These are phyloP conservation scores for Conopomorpha cramerella DNA, from an alignment of 1,140 invertebrate genomes.

Conservation along the genomic window DNA sequence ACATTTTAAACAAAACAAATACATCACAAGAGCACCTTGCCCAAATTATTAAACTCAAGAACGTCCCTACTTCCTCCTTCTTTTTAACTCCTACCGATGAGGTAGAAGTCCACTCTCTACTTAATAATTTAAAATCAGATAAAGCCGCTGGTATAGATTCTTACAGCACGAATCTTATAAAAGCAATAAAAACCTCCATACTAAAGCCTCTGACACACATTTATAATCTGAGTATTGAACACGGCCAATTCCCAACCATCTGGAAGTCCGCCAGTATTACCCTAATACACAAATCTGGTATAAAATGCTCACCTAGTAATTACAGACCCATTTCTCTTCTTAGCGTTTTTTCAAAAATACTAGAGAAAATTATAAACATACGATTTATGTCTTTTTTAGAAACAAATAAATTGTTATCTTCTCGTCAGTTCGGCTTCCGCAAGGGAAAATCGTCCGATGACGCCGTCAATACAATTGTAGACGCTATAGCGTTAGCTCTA, in stretches of 20 bases:
- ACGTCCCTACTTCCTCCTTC: not conserved
- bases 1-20: not conserved
- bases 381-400: too few species aligned
- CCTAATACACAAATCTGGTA: conserved; percentile 1
- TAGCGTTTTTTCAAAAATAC: too few species aligned
- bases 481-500: too few species aligned
- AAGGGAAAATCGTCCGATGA: too few species aligned
- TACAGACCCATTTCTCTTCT: too few species aligned
- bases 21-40: not conserved
- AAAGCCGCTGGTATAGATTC: not conserved
- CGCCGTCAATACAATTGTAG: too few species aligned
- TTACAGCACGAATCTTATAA: not conserved
- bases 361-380: too few species aligned
- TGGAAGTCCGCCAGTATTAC: not conserved
- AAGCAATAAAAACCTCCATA: not conserved
- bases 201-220: not conserved
- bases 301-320: too few species aligned
- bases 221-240: not conserved
- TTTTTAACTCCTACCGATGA: not conserved
- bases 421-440: too few species aligned
- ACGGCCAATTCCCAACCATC: not conserved
- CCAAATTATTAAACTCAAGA: not conserved
- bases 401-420: too few species aligned
- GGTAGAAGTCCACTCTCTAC: not conserved
- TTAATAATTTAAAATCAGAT: not conserved